Conservation (phyloP, 2,113 vertebrate genomes). For the Montifringilla adamsi region DNA sequence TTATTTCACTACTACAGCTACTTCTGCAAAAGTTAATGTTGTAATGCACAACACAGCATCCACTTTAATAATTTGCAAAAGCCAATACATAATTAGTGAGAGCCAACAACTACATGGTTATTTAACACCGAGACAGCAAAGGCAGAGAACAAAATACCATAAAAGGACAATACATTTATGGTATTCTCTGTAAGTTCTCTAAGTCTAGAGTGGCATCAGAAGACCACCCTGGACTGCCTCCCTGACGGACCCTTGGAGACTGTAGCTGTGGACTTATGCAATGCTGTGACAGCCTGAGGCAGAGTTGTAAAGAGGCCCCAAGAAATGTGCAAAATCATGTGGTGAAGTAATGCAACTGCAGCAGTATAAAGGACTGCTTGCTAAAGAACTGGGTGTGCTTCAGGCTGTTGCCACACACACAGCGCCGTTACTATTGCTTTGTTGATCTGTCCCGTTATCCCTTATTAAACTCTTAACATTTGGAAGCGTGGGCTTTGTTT, state of each 20-base stretch:
- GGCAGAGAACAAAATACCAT: not conserved
- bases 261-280: not conserved
- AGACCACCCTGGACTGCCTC: not conserved
- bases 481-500: not conserved
- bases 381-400: not conserved
- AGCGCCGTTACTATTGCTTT: not conserved
- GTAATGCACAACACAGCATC: not conserved
- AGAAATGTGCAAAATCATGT: not conserved
- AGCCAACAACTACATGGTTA: not conserved
- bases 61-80: not conserved
- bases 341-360: not conserved
- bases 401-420: not conserved
- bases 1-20: not conserved
- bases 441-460: not conserved
- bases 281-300: not conserved
- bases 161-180: not conserved
- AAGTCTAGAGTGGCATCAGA: not conserved
- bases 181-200: too few species aligned
- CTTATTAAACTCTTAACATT: not conserved
- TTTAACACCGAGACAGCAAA: not conserved
- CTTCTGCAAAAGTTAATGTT: not conserved
- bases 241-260: not conserved
- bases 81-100: not conserved
- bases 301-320: rapidly evolving
- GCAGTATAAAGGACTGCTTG: not conserved